Evolutionary conservation across 2,797 vertebrate species (phyloP), one percentile per base, ranked within the genome.

Genomic region (Allobates femoralis): DNA sequence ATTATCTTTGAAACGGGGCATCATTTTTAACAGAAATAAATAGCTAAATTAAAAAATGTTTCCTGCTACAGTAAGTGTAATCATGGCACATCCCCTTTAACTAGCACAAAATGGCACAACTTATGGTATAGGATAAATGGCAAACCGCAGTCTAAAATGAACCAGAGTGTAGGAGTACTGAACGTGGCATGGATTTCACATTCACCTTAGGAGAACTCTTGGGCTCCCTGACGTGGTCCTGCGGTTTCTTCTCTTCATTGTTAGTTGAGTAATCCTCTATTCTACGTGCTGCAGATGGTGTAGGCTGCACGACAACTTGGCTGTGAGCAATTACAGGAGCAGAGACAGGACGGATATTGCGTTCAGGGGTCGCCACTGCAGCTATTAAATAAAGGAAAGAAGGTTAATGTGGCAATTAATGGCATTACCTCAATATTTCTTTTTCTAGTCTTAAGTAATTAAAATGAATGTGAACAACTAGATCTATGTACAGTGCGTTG

Each of bases 281-380:
- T 92, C 91, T 92, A 21, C 89, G 18, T 64, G 77, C 53, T 90
- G 90, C 87, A 89, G 7, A 0, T n/a, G 90, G 0, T 41, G 94
- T 92, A 28, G 92, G 81, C 28, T 94, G 93, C 26, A 89, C 76
- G 21, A 91, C 50, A 16, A 90, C 50, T 23, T 94, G 93, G 87
- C 92, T 93, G 89, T 97, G 96, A 85, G 96, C 94, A 86, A 97
- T 97, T 89, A 98, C 93, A 0, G 98, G 98, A 23, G 97, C 98
- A 0, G 98, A 99, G 89, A 97, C 97, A 3, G 98, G 97, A 77
- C 96, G 96, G 8, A 93, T 93, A 60, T 96, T 97, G 90, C 94
- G 95, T 91, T 98, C 97, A 0, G 97, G 96, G 32, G 97, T 97
- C 58, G 96, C 95, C 6, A 93, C 94, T 50, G 96, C 96, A 94